A percentile compares a stretch with the other conserved stretches of the same genome.
These are phyloP conservation scores for Stomatorhinus walkeri DNA, from an alignment of 2,797 vertebrate genomes.

Conservation along the genomic window DNA sequence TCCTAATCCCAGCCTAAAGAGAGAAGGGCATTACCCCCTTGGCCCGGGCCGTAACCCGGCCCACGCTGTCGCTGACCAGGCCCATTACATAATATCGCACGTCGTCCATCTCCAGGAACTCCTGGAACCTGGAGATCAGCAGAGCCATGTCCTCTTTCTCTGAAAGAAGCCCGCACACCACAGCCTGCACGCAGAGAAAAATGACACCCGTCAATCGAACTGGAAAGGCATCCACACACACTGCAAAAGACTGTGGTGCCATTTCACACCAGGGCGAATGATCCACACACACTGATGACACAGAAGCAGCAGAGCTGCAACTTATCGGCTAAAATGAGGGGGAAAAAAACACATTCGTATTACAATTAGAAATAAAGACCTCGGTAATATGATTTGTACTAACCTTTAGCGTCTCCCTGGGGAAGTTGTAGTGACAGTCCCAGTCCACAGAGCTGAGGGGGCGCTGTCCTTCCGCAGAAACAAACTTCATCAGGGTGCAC, in stretches of 20 bases:
- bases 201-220: background rate
- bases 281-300: background rate
- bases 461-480: slow-evolving; percentile 63
- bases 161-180: slow-evolving; percentile 69
- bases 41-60: slow-evolving; percentile 58
- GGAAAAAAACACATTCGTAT: background rate
- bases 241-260: background rate
- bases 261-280: background rate
- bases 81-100: slow-evolving; percentile 81
- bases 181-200: slow-evolving; percentile 48
- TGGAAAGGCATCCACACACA: background rate
- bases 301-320: background rate
- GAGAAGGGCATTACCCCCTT: slow-evolving; percentile 61
- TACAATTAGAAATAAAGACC: background rate
- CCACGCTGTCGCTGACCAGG: slow-evolving; percentile 48
- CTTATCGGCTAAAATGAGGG: background rate
- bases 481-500: slow-evolving; percentile 78
- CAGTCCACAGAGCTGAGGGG: slow-evolving; percentile 73
- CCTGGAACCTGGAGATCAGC: slow-evolving; percentile 80
- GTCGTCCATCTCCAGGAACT: slow-evolving; percentile 78
- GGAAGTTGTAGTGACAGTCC: slow-evolving; percentile 77
- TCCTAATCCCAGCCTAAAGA: background rate
- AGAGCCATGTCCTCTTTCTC: slow-evolving; percentile 57
- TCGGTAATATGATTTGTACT: background rate
- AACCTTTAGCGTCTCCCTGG: slow-evolving; percentile 70